Percentiles rank a stretch among this genome's conserved stretches.
These are phyloP conservation scores for Ploceus nigricollis DNA, from an alignment of 2,113 vertebrate genomes.

Conservation along the genomic window DNA sequence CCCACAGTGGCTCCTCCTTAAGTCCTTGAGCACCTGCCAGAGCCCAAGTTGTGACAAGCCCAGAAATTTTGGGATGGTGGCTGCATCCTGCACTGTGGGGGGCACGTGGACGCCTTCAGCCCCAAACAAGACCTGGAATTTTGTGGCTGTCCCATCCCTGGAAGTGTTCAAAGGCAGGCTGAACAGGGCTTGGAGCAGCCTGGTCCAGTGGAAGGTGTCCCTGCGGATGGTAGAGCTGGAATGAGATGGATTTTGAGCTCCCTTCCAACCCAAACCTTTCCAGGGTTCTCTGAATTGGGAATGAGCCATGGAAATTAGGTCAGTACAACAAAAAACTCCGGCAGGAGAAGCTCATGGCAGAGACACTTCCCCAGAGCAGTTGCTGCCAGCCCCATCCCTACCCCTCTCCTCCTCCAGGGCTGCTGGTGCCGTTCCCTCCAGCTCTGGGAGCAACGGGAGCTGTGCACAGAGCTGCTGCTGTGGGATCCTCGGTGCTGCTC, in stretches of 20 bases:
- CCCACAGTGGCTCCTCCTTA: not conserved
- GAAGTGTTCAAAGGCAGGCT: not conserved
- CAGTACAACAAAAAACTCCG: not conserved
- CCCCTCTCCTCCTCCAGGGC: not conserved
- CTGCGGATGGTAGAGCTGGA: accelerated
- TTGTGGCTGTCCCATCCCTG: not conserved
- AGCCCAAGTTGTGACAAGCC: not conserved
- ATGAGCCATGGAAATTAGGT: not conserved
- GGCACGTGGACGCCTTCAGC: accelerated
- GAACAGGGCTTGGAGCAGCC: not conserved
- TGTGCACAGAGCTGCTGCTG: accelerated
- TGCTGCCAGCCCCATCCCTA: not conserved
- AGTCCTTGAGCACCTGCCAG: not conserved
- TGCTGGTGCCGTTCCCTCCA: not conserved
- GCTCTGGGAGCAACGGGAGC: not conserved
- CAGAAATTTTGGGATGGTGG: accelerated
- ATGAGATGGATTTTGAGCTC: not conserved
- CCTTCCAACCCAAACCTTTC: not conserved
- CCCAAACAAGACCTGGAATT: not conserved
- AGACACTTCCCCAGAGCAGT: not conserved
- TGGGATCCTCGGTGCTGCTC: slow-evolving; percentile 28
- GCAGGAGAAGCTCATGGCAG: not conserved
- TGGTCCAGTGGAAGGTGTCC: not conserved
- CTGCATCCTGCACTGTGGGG: not conserved
- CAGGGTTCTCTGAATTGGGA: not conserved